Base-by-base conservation (phyloP, 2,113 vertebrate species). In the Murina feae region DNA sequence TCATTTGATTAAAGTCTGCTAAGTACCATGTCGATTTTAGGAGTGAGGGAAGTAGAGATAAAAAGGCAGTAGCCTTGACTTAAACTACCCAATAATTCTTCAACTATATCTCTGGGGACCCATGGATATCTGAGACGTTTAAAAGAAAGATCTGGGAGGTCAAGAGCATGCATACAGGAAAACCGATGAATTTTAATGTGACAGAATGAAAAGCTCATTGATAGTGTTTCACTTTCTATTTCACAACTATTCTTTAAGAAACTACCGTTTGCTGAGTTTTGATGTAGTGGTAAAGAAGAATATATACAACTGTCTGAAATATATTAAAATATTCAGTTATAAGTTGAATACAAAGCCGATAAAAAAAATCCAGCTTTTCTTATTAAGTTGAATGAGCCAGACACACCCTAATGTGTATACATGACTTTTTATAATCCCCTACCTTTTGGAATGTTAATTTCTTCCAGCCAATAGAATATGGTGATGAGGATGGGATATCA, bases 221-320 rank as follows among this genome's bases (percentile, higher is more conserved):
- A 63, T 51, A 42, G 44, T 32, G 18, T 75, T 84, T n/a, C 42
- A 39, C 51, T 90, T 84, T 81, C 44, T 65, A 65, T 91, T 75
- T 83, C 84, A 58, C 18, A 75, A 42, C 13, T 75, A 75, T 39
- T 65, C 23, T 65, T 68, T 51, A 84, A 65, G 44, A 75, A 91
- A 53, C 18, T 75, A 53, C 14, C n/a, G 13, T 42, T 91, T 75
- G 30, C 65, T 75, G 28, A 74, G 55, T 74, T 63, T 83, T 74
- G 25, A n/a, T 65, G 8, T 51, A 65, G 17, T 65, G n/a, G 23
- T 75, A 91, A 74, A 74, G 17, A 69, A 49, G 23, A 47, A 63
- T 25, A 65, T 11, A 25, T 75, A 20, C 6, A 84, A 25, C 25
- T 65, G 49, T 23, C 6, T 65, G 55, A 83, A 83, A 30, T 18